Conservation (phyloP, 2,888 invertebrate genomes). For the Megastigmus dorsalis region DNA sequence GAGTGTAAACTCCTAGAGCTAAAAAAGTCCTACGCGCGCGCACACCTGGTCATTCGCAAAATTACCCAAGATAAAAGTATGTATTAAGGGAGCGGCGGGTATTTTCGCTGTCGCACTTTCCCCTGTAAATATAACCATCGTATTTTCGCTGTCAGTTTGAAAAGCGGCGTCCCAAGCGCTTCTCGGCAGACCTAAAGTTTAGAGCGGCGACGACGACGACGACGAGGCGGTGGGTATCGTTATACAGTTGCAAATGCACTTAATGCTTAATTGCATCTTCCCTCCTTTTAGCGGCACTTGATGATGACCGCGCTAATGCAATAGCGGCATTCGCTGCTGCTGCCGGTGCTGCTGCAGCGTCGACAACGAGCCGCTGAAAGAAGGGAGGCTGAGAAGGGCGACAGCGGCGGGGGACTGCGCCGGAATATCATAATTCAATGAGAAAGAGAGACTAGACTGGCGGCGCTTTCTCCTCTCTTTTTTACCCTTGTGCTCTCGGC, state of each 20-base stretch:
- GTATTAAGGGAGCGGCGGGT: background rate
- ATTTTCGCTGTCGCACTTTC: slow-evolving; percentile 8
- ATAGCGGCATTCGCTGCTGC: slow-evolving; percentile 35
- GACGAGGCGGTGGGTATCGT: slow-evolving; percentile 53
- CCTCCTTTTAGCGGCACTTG: slow-evolving; percentile 35
- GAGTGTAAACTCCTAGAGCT: no score
- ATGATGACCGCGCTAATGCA: slow-evolving; percentile 42
- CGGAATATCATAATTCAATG: slow-evolving; percentile 42
- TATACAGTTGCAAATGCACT: slow-evolving; percentile 53
- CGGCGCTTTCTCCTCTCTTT: background rate
- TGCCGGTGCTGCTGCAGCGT: no score
- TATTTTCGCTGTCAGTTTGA: slow-evolving; percentile 27
- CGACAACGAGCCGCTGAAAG: no score
- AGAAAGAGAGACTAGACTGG: background rate
- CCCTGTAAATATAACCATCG: no score
- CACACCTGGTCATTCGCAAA: no score
- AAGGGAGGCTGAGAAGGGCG: background rate
- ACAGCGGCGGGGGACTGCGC: background rate
- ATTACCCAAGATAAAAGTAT: no score
- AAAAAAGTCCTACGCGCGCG: no score
- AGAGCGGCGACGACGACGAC: slow-evolving; percentile 27
- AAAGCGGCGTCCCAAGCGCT: slow-evolving; percentile 6
- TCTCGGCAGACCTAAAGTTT: slow-evolving; percentile 30
- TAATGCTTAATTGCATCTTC: slow-evolving; percentile 51
- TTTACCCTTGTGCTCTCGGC: no score